Evolutionary conservation across 2,113 vertebrate species (phyloP).

Genomic region (Sinocyclocheilus grahami): DNA sequence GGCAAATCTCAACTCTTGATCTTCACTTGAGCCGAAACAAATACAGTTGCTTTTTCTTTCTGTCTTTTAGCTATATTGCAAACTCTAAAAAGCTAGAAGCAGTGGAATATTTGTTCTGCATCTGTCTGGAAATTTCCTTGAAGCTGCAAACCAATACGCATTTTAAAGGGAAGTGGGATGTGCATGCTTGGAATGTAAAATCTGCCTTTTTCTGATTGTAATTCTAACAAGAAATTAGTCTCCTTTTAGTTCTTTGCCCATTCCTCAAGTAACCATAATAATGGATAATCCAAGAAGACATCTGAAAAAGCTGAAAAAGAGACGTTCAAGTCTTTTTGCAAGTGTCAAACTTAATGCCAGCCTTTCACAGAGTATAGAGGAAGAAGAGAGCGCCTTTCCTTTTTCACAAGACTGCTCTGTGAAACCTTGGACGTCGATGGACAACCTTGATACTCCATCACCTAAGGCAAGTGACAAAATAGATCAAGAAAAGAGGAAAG

Average conservation of each 20-base stretch:
- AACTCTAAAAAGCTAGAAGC: constrained; percentile 20
- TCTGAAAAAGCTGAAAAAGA: constrained; percentile 64
- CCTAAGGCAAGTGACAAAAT: constrained; percentile 15
- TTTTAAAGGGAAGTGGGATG: neutral
- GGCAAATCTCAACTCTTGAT: constrained; percentile 66
- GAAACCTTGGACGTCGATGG: constrained; percentile 85
- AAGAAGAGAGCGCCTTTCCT: constrained; percentile 72
- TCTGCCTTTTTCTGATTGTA: neutral
- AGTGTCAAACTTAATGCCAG: constrained; percentile 77
- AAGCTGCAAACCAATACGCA: neutral
- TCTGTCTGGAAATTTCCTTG: neutral
- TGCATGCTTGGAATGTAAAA: constrained; percentile 20
- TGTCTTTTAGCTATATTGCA: constrained; percentile 51
- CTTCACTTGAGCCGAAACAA: constrained; percentile 65
- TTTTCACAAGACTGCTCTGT: constrained; percentile 82
- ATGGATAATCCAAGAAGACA: constrained; percentile 61
- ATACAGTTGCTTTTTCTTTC: constrained; percentile 48
- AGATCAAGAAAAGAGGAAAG: neutral
- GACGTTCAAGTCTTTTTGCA: constrained; percentile 78
- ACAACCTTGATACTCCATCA: constrained; percentile 66
- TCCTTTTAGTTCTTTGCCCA: neutral
- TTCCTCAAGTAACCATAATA: neutral
- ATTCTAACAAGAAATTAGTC: neutral
- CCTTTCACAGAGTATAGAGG: constrained; percentile 62
- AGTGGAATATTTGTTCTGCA: neutral